Conservation (phyloP, 2,797 vertebrate genomes). For the Eospalax fontanierii region DNA sequence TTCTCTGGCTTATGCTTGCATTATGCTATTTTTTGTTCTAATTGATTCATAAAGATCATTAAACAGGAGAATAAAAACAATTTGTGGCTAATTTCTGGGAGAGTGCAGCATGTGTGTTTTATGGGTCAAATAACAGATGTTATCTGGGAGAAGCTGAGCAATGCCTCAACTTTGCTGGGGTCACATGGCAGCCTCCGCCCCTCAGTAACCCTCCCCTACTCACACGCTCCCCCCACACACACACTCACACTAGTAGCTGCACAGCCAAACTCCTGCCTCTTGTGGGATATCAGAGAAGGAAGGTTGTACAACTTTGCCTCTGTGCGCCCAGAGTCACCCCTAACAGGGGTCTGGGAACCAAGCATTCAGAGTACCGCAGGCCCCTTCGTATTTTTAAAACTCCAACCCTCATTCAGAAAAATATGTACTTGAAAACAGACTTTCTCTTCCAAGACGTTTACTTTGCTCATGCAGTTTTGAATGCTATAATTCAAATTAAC, state of each 20-base stretch:
- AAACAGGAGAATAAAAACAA: conserved; percentile 84
- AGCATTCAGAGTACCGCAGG: neutral
- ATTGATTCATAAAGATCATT: conserved; percentile 87
- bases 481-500: neutral
- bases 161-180: conserved; percentile 26
- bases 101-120: conserved; percentile 77
- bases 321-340: neutral
- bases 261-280: conserved; percentile 29
- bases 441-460: neutral
- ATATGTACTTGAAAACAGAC: neutral
- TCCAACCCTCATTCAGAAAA: conserved; percentile 10
- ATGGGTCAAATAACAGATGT: conserved; percentile 82
- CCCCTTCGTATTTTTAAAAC: conserved; percentile 3
- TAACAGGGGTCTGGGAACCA: neutral
- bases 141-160: conserved; percentile 65
- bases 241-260: neutral
- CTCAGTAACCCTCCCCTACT: neutral
- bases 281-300: neutral
- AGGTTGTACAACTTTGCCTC: neutral
- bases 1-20: conserved; percentile 79
- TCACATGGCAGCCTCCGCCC: neutral
- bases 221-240: no score
- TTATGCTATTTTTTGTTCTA: conserved; percentile 81
- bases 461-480: neutral
- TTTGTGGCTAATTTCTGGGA: conserved; percentile 84